phyloP scores from a whole-genome alignment of 2,888 invertebrate species.

The Euzetes globulus region DNA sequence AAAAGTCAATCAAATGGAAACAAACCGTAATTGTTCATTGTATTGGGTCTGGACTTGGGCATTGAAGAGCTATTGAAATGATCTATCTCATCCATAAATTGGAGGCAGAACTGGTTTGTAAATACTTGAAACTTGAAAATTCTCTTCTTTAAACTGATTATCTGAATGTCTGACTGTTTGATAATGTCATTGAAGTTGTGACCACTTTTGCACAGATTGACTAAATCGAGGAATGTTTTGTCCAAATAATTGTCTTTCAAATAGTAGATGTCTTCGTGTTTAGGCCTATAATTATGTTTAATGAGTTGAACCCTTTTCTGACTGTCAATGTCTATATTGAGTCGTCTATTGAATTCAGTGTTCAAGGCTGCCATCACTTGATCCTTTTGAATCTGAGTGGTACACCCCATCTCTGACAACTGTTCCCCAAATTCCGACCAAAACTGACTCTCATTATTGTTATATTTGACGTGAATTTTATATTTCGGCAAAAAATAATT shows the following conservation, averaged over 20 bases:
- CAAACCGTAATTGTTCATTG: slow-evolving; percentile 50
- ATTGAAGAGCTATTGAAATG: slow-evolving; percentile 47
- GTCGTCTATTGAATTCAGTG: neutral
- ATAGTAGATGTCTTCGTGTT: slow-evolving; percentile 5
- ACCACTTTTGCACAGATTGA: slow-evolving; percentile 14
- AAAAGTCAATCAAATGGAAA: neutral
- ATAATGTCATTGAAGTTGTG: neutral
- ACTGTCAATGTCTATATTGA: neutral
- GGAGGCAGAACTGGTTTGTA: slow-evolving; percentile 46
- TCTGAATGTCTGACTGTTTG: neutral
- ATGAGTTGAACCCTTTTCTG: neutral
- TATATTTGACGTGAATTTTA: slow-evolving; percentile 26
- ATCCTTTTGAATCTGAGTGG: neutral
- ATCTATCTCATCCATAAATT: slow-evolving; percentile 47
- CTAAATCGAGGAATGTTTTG: neutral
- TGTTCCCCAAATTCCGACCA: neutral
- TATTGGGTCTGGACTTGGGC: slow-evolving; percentile 49
- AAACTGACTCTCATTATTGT: neutral
- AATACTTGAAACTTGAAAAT: slow-evolving; percentile 49
- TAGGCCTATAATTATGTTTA: neutral
- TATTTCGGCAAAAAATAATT: slow-evolving; percentile 18
- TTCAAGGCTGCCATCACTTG: neutral
- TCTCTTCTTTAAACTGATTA: slow-evolving; percentile 41
- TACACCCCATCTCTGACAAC: neutral
- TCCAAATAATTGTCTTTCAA: neutral